Evolutionary conservation across 1,140 invertebrate species (phyloP).

Genomic region (Micrasema minimum): DNA sequence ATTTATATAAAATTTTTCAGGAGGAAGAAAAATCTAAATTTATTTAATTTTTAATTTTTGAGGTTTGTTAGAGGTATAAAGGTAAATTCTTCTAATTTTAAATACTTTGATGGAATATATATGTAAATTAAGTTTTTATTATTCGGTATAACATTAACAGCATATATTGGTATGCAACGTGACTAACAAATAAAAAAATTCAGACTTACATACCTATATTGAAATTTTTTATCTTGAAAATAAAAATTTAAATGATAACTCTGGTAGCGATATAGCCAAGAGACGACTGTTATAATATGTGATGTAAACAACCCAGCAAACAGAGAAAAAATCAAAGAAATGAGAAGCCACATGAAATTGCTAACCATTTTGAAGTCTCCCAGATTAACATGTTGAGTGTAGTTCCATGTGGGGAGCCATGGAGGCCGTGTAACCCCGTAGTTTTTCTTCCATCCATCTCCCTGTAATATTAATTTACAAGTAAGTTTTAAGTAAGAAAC

Average conservation of each 20-base stretch:
- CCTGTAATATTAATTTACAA: conserved; percentile 13
- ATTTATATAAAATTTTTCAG: no score
- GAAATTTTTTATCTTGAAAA: conserved; percentile 85
- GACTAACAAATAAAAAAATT: no score
- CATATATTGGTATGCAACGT: no score
- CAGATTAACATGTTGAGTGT: conserved; percentile 68
- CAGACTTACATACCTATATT: conserved; percentile 93
- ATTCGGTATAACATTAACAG: no score
- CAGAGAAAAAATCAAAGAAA: conserved; percentile 82
- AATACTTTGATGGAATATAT: no score
- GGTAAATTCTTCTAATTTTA: no score
- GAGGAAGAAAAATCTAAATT: no score
- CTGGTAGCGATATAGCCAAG: conserved; percentile 88
- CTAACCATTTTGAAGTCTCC: conserved; percentile 83
- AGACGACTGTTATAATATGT: conserved; percentile 95
- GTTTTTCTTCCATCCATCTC: conserved; percentile 35
- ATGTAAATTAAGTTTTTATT: no score
- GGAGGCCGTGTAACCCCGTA: conserved; percentile 43
- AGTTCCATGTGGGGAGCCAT: conserved; percentile 68
- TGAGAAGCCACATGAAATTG: conserved; percentile 80
- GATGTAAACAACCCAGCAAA: conserved; percentile 93
- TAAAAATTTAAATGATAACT: conserved; percentile 89
- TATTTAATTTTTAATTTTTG: no score
- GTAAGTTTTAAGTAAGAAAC: no score
- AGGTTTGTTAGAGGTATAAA: no score